Evolutionary conservation across 2,113 vertebrate species (phyloP).

Genomic region (Tonatia bakeri): DNA sequence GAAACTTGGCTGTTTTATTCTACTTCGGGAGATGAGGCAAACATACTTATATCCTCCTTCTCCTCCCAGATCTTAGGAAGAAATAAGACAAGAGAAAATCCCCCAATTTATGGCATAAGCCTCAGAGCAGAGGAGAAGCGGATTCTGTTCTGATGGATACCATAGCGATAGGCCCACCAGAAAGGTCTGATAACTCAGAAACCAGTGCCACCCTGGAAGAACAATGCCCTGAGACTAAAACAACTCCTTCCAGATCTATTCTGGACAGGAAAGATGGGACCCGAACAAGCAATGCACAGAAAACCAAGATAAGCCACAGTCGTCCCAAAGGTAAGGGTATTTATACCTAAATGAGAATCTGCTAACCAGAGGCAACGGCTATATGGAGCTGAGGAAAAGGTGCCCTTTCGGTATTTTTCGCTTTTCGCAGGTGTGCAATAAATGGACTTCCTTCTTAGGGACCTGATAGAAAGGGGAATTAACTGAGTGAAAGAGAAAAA

Average conservation of each 20-base stretch:
- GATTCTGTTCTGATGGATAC: neutral
- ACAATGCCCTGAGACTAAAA: neutral
- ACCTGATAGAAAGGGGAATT: neutral
- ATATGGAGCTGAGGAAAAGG: neutral
- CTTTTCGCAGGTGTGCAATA: neutral
- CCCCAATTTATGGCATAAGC: neutral
- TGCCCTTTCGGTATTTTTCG: neutral
- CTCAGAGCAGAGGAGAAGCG: neutral
- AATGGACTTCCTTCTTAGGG: neutral
- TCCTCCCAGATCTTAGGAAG: neutral
- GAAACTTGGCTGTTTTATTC: neutral
- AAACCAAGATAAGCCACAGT: neutral
- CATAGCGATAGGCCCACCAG: accelerated
- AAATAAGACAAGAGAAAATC: neutral
- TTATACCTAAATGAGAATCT: neutral
- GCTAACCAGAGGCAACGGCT: neutral
- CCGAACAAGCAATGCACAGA: neutral
- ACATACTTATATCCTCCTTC: neutral
- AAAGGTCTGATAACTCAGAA: slow-evolving; percentile 11
- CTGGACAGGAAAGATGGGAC: neutral
- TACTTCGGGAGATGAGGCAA: neutral
- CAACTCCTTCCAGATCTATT: neutral
- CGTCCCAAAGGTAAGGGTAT: neutral
- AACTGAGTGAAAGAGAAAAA: neutral
- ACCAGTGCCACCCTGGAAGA: neutral